Evolutionary conservation across 2,797 vertebrate species (phyloP), one percentile per base, ranked within the genome.

Genomic region (Carapus acus): DNA sequence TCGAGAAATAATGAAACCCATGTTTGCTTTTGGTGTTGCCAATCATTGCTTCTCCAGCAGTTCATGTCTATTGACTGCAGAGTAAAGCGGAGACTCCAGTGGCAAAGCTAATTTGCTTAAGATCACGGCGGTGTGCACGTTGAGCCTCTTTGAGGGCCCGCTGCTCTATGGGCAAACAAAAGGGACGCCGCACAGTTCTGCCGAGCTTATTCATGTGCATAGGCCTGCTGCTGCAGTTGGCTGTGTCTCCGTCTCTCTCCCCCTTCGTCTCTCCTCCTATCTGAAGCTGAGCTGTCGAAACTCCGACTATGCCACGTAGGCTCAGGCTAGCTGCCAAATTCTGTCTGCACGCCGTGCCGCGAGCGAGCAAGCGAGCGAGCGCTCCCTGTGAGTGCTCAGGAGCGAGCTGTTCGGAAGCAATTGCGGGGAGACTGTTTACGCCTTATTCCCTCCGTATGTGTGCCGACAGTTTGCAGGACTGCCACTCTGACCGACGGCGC

Each of bases 241-340:
- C 8, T 40, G 21, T 40, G 38, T 52, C 48, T 53, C 31, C 49
- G 40, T 20, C 19, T 21, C 43, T 59, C 50, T 48, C 54, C 43
- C 53, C 2, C 27, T 59, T 51, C 46, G 34, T 45, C 50, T 71
- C 44, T 58, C 52, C 57, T 53, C 14, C 43, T 53, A 68, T 78
- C 42, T 66, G 39, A 69, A 77, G 65, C 53, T 36, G 14, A 33
- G 38, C 71, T 70, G 72, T 71, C 76, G 54, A 49, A 67, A 69
- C 52, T 75, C 58, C 60, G 58, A 68, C 69, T 76, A 69, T 88
- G 87, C 88, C 87, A 89, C 88, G 87, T 89, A 84, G 83, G 88
- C 62, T 46, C 62, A 73, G 87, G 82, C 85, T 68, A 70, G 67
- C 67, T 71, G 83, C 87, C 86, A 88, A 84, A 67, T 67, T 70